These are phyloP conservation scores for Coendou prehensilis DNA, from an alignment of 2,797 vertebrate species.

Conservation along the genomic window DNA sequence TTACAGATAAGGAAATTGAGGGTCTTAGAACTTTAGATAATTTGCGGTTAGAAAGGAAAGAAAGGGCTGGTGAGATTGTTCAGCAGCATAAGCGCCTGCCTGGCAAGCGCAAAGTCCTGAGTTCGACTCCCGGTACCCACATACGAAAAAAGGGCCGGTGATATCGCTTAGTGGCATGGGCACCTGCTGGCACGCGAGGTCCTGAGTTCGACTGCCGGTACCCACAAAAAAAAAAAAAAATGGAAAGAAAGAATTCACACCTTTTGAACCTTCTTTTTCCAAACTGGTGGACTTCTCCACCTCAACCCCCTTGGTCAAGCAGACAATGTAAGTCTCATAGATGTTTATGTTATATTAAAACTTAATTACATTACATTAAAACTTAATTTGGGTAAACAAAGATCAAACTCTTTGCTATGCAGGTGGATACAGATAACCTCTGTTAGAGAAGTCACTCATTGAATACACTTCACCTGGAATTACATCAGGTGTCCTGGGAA, in stretches of 20 bases:
- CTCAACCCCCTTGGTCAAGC: neutral
- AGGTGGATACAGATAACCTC: slow-evolving; percentile 18
- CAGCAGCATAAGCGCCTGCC: too few relatives aligned
- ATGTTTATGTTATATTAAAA: slow-evolving; percentile 17
- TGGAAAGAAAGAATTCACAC: neutral
- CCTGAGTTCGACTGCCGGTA: too few relatives aligned
- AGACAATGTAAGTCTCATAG: neutral
- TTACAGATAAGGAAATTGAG: neutral
- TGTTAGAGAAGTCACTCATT: neutral
- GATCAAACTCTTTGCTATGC: slow-evolving; percentile 43
- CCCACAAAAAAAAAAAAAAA: too few relatives aligned
- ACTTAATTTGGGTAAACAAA: slow-evolving; percentile 43
- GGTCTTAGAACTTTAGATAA: neutral
- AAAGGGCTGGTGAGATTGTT: neutral
- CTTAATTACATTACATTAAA: neutral
- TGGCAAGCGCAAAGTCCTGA: too few relatives aligned
- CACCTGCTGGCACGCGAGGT: too few relatives aligned
- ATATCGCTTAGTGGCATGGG: too few relatives aligned
- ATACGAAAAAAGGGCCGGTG: too few relatives aligned
- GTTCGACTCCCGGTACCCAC: too few relatives aligned
- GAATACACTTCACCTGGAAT: neutral
- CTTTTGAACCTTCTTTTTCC: neutral
- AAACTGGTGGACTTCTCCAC: neutral
- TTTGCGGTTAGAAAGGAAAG: neutral
- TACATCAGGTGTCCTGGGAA: slow-evolving; percentile 74